phyloP scores from a whole-genome alignment of 2,113 vertebrate genomes.

The Marmota flaviventris region DNA sequence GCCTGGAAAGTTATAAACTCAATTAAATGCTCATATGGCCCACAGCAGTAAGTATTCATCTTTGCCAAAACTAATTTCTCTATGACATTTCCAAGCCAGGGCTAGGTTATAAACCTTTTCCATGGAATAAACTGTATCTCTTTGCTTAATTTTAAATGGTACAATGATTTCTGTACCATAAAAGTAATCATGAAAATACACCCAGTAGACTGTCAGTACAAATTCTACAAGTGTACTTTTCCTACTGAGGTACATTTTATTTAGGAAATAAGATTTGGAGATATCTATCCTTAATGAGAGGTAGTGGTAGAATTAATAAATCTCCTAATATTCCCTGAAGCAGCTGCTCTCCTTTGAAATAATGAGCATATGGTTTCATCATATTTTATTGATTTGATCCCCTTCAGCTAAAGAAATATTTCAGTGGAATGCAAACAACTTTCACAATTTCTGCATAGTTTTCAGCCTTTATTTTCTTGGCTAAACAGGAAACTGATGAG shows the following conservation, averaged over 20 bases:
- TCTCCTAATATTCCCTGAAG: slow-evolving; percentile 88
- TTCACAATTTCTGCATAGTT: slow-evolving; percentile 85
- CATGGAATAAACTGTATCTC: slow-evolving; percentile 57
- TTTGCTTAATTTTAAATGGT: slow-evolving; percentile 73
- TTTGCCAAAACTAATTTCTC: slow-evolving; percentile 83
- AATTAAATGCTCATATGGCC: slow-evolving; percentile 87
- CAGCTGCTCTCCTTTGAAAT: slow-evolving; percentile 89
- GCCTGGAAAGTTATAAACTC: slow-evolving; percentile 87
- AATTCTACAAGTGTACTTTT: slow-evolving; percentile 81
- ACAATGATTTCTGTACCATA: slow-evolving; percentile 75
- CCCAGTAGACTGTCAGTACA: slow-evolving; percentile 77
- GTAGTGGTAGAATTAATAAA: slow-evolving; percentile 89
- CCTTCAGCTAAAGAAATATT: slow-evolving; percentile 88
- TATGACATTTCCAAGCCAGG: slow-evolving; percentile 76
- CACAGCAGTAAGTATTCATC: slow-evolving; percentile 80
- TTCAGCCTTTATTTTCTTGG: slow-evolving; percentile 83
- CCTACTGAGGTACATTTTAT: slow-evolving; percentile 81
- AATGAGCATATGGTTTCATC: slow-evolving; percentile 91
- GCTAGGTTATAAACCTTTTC: slow-evolving; percentile 68
- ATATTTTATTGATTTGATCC: slow-evolving; percentile 90
- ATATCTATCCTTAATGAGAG: slow-evolving; percentile 87
- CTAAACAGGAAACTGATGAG: slow-evolving; percentile 82
- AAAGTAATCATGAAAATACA: slow-evolving; percentile 76
- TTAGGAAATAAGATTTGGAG: slow-evolving; percentile 86
- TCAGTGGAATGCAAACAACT: slow-evolving; percentile 88